Evolutionary conservation across 2,113 vertebrate species (phyloP).

Genomic region (Paedocypris sp.): DNA sequence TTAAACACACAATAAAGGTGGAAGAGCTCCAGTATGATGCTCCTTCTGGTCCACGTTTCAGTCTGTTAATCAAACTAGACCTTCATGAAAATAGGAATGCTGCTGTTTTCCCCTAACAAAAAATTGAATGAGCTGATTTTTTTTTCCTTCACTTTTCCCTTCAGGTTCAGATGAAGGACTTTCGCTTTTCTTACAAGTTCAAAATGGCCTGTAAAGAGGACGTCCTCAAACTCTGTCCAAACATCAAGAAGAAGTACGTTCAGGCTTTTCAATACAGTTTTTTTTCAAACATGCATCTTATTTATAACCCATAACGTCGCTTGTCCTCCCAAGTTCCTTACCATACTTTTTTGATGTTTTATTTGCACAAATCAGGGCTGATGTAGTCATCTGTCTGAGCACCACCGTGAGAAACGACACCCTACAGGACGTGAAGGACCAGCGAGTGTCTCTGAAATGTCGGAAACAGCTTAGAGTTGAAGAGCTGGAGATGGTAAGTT

Average conservation of each 20-base stretch:
- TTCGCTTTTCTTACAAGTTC: conserved; percentile 94
- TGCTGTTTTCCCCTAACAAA: too few relatives aligned
- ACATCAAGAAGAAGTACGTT: conserved; percentile 93
- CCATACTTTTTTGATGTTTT: too few relatives aligned
- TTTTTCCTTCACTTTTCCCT: neutral
- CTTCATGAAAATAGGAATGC: too few relatives aligned
- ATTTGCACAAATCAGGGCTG: conserved; percentile 58
- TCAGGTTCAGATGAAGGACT: conserved; percentile 96
- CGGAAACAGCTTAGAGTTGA: conserved; percentile 79
- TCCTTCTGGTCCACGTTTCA: too few relatives aligned
- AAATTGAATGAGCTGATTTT: too few relatives aligned
- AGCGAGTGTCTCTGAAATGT: conserved; percentile 78
- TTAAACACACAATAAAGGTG: too few relatives aligned
- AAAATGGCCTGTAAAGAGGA: conserved; percentile 98
- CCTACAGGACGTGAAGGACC: conserved; percentile 77
- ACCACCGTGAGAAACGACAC: conserved; percentile 81
- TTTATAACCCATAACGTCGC: too few relatives aligned
- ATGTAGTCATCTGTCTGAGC: conserved; percentile 81
- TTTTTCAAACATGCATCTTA: too few relatives aligned
- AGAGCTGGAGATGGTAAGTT: conserved; percentile 76
- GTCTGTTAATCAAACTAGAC: too few relatives aligned
- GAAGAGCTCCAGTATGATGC: too few relatives aligned
- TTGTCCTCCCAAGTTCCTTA: too few relatives aligned
- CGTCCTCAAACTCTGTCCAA: conserved; percentile 89
- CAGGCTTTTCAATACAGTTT: too few relatives aligned